Conservation (phyloP, 92 coral and sea anemone genomes). For the Ricordea florida region DNA sequence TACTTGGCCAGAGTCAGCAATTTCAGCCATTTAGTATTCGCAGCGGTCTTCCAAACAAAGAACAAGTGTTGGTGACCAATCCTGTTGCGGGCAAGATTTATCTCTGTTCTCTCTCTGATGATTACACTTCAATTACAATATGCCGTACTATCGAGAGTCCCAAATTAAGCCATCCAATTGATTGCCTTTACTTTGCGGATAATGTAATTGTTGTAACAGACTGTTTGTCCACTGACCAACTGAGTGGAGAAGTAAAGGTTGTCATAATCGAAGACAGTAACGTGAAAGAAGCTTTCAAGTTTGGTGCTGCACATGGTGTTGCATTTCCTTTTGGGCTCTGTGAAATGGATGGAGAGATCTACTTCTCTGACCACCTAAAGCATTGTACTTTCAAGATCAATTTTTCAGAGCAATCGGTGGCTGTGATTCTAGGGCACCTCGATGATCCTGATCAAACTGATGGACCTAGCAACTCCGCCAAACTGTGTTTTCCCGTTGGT, state of each 20-base stretch:
- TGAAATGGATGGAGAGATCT: conserved; percentile 17
- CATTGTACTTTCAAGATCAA: conserved; percentile 21
- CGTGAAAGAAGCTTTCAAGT: conserved; percentile 13
- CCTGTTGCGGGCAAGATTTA: conserved; percentile 4
- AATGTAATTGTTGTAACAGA: conserved; percentile 21
- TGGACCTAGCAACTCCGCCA: conserved; percentile 28
- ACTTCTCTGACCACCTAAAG: conserved; percentile 18
- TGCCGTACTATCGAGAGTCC: conserved; percentile 10
- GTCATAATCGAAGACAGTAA: conserved; percentile 11
- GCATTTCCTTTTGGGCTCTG: conserved; percentile 17
- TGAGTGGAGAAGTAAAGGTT: conserved; percentile 14
- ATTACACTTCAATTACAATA: neutral
- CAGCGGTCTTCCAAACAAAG: conserved; percentile 24
- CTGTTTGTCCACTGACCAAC: conserved; percentile 8
- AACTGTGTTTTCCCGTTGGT: conserved; percentile 49
- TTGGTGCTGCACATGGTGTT: conserved; percentile 5
- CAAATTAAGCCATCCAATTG: conserved; percentile 14
- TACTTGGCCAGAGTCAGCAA: neutral
- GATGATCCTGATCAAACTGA: conserved; percentile 1
- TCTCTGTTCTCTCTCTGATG: conserved; percentile 1
- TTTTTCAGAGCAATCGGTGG: conserved; percentile 10
- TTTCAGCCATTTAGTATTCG: conserved; percentile 31
- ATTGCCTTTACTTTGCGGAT: conserved; percentile 27
- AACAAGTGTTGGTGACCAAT: conserved; percentile 7
- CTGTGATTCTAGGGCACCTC: conserved; percentile 24